These are phyloP conservation scores for Polyommatus icarus DNA, from an alignment of 2,888 invertebrate genomes.

Conservation along the genomic window DNA sequence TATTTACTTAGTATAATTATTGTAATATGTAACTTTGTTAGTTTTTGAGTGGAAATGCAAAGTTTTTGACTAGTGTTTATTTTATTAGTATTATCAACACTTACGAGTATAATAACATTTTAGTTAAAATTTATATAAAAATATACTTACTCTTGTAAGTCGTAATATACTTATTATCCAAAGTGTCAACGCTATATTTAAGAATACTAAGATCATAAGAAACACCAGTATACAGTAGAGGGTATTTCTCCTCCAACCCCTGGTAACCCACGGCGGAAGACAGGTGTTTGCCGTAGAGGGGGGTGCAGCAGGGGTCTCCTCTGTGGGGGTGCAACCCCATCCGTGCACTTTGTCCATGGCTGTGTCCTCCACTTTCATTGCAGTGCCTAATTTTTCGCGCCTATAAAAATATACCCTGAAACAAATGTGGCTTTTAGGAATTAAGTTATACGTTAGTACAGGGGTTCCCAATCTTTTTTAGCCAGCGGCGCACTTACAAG, in stretches of 20 bases:
- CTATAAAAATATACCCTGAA: neutral
- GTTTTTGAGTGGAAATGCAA: no score
- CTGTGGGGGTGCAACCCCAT: constrained; percentile 73
- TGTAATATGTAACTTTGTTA: no score
- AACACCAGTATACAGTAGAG: constrained; percentile 92
- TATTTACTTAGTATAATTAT: no score
- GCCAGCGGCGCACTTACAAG: no score
- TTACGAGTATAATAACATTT: no score
- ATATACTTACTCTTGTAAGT: constrained; percentile 90
- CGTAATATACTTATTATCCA: constrained; percentile 98
- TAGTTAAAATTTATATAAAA: neutral
- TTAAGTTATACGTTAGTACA: neutral
- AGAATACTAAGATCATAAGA: constrained; percentile 91
- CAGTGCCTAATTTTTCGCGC: constrained; percentile 10
- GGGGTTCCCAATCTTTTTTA: no score
- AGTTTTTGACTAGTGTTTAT: neutral
- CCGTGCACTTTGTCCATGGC: constrained; percentile 57
- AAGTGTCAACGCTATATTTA: constrained; percentile 96
- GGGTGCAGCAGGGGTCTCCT: constrained; percentile 54
- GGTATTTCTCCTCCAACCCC: constrained; percentile 96
- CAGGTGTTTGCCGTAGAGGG: constrained; percentile 49
- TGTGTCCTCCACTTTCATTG: constrained; percentile 48
- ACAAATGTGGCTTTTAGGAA: neutral
- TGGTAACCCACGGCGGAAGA: constrained; percentile 53
- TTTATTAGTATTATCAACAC: no score